Percentiles rank a stretch among this genome's conserved stretches.
Conservation (phyloP, 1,140 invertebrate genomes). For the Trissolcus basalis region DNA sequence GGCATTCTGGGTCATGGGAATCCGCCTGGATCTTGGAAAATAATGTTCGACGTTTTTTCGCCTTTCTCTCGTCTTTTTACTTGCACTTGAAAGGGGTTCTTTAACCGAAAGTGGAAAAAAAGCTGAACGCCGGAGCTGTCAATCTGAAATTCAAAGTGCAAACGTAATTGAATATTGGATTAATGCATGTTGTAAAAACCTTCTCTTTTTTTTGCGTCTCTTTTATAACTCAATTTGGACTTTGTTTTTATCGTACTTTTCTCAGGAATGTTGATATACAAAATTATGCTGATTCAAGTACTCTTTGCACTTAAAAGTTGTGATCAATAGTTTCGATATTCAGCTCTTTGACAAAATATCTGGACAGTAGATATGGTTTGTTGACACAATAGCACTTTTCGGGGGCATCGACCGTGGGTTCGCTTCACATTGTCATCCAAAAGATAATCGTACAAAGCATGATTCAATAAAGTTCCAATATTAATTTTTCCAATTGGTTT, state of each 20-base stretch:
- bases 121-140: constrained; percentile 3
- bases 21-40: constrained; percentile 73
- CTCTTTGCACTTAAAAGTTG: no score
- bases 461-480: no score
- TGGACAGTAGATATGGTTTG: background rate
- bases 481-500: no score
- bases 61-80: constrained; percentile 43
- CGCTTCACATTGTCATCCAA: background rate
- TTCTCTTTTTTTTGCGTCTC: no score
- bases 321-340: no score
- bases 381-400: constrained; percentile 56
- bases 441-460: no score
- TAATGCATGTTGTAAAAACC: no score
- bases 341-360: constrained; percentile 12
- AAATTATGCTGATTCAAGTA: no score
- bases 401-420: constrained; percentile 57
- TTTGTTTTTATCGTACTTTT: no score
- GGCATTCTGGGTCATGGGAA: constrained; percentile 75
- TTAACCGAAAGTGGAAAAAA: constrained; percentile 25
- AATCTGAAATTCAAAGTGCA: constrained; percentile 27
- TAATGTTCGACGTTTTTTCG: constrained; percentile 66
- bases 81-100: constrained; percentile 64
- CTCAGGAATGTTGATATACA: no score
- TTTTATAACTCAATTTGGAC: no score
- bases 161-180: constrained; percentile 14